Percentiles rank a stretch among this genome's conserved stretches.
These are phyloP conservation scores for Drosophila buzzatii DNA, from an alignment of 2,888 invertebrate genomes.

Conservation along the genomic window DNA sequence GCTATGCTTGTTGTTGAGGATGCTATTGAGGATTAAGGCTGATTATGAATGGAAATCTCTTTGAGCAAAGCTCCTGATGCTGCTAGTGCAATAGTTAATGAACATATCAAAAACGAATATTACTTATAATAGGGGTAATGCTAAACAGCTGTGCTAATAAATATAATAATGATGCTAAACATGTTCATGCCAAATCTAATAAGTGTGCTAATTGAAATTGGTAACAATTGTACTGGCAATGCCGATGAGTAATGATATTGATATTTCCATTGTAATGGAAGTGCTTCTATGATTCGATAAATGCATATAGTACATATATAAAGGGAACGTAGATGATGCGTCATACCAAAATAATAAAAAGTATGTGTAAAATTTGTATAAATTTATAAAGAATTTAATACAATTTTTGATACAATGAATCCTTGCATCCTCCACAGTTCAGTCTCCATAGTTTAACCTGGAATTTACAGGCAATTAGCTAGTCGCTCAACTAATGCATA, in stretches of 20 bases:
- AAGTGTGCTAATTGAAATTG: neutral
- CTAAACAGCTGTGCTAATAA: neutral
- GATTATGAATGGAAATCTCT: too few relatives aligned
- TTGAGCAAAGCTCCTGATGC: neutral
- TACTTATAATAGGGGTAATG: neutral
- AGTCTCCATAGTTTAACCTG: too few relatives aligned
- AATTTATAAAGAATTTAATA: too few relatives aligned
- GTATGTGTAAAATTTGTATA: too few relatives aligned
- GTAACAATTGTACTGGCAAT: neutral
- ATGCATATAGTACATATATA: neutral
- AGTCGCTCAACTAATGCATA: neutral
- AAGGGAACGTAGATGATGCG: neutral
- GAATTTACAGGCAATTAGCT: constrained; percentile 19
- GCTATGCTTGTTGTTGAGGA: too few relatives aligned
- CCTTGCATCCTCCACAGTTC: too few relatives aligned
- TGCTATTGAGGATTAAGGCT: too few relatives aligned
- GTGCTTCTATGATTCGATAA: neutral
- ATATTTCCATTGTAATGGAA: neutral
- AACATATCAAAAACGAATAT: neutral
- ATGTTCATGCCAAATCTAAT: neutral
- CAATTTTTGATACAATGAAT: too few relatives aligned
- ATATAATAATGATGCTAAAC: neutral
- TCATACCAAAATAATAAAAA: neutral
- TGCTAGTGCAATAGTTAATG: neutral
- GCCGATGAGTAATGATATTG: constrained; percentile 1